Base-by-base conservation (phyloP, 1,140 invertebrate genomes). In the Drosophila burlai region DNA sequence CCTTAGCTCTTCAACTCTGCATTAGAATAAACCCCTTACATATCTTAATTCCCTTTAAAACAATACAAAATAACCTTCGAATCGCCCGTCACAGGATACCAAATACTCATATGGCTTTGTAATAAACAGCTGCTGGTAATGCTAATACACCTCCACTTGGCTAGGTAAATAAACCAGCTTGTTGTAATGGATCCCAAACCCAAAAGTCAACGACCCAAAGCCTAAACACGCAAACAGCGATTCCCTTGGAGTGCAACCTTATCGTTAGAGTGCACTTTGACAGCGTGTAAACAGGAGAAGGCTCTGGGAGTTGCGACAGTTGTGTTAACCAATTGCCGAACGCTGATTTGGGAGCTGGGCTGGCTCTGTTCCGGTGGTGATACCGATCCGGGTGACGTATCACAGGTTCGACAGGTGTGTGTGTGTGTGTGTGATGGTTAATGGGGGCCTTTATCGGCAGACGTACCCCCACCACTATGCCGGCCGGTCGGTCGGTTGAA, bases 261-360 rank as follows among this genome's bases (percentile, higher is more conserved):
- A 45, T 59, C 47, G 43, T 38, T 40, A 40, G 21, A 78, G 50
- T 62, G 74, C 75, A 78, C 0, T 58, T 68, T 36, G 26, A 34
- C n/a, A 43, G 36, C 45, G 36, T 40, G 31, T 54, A 78, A 78
- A 78, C 75, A n/a, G 38, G 13, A 40, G 13, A 59, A 18, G 21
- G 7, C 13, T 54, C 21, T 87, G 84, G 38, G 81, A 87, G 72
- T 45, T 29, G 10, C 16, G 24, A 59, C 84, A 89, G 58, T 80
- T 87, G 77, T 89, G 73, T 55, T 49, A 40, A 21, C 50, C 62
- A 61, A 62, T 65, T 68, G 64, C 62, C 62, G 24, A 43, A 45
- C 49, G 62, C 77, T 66, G 65, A 62, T 67, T 57, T 68, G 59
- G 21, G 40, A 62, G 62, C 47, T 18, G 18, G 40, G 45, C 11